Evolutionary conservation across 2,113 vertebrate species (phyloP).

Genomic region (Sarotherodon lohbergeri): DNA sequence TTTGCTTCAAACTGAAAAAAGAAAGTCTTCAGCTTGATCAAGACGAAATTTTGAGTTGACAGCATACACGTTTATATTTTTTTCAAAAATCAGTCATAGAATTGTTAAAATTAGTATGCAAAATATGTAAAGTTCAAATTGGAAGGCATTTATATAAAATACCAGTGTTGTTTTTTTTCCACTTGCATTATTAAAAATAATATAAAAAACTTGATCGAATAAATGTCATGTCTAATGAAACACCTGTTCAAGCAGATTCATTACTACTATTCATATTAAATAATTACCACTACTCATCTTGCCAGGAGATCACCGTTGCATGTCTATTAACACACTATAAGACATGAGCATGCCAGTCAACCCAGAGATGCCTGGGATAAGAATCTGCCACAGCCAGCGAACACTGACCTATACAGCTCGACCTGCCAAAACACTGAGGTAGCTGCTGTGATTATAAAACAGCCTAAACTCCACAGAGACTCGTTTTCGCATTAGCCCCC

Average conservation of each 20-base stretch:
- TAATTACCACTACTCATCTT: background rate
- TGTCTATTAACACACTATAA: constrained; percentile 23
- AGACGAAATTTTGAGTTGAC: background rate
- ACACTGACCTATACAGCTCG: background rate
- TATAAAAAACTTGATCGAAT: background rate
- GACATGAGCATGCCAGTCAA: background rate
- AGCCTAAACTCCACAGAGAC: constrained; percentile 45
- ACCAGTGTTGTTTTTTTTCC: background rate
- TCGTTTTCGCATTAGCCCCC: constrained; percentile 56
- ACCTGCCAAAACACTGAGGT: constrained; percentile 12
- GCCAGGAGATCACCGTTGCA: background rate
- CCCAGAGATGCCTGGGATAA: background rate
- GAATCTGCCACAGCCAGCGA: background rate
- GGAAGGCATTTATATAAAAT: background rate
- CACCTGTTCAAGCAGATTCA: background rate
- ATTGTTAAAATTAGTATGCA: rapidly evolving
- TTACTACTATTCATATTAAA: background rate
- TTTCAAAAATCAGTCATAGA: background rate
- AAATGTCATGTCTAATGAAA: background rate
- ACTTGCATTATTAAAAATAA: background rate
- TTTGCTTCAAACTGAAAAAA: background rate
- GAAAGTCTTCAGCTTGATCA: background rate
- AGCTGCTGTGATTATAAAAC: constrained; percentile 44
- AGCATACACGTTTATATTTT: background rate
- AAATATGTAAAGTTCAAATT: background rate